Conservation (phyloP, 92 coral and sea anemone species). For the Epizoanthus scotinus region DNA sequence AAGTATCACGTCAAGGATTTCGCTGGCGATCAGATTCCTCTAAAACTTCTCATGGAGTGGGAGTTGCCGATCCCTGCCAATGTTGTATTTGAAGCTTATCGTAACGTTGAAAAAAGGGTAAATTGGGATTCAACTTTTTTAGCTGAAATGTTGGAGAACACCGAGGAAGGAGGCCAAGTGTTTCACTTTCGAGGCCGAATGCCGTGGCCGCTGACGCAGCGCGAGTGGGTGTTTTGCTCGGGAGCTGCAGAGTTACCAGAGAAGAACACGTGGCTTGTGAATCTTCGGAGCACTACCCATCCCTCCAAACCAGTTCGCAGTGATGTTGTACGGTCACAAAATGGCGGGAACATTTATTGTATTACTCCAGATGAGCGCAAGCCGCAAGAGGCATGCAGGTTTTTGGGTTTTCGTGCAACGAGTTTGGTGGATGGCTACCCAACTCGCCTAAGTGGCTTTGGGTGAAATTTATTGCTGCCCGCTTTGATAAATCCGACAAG, state of each 20-base stretch:
- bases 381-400: background rate
- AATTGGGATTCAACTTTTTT: conserved; percentile 7
- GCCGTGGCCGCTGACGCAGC: conserved; percentile 22
- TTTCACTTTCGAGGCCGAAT: background rate
- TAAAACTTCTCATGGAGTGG: conserved; percentile 3
- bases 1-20: conserved; percentile 1
- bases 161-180: background rate
- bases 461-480: background rate
- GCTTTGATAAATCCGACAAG: background rate
- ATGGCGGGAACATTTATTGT: conserved; percentile 16
- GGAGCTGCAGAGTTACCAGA: conserved; percentile 10
- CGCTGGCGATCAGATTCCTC: conserved; percentile 5
- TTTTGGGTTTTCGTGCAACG: conserved; percentile 9
- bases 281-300: background rate
- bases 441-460: background rate
- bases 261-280: conserved; percentile 8
- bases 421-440: background rate
- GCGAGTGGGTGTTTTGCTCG: conserved; percentile 20
- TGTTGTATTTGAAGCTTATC: background rate
- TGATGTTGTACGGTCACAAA: background rate
- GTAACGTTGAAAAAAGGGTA: background rate
- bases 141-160: background rate
- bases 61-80: conserved; percentile 1
- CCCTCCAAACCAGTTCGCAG: conserved; percentile 24
- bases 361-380: background rate